A percentile compares a stretch with the other conserved stretches of the same genome.
Conservation (phyloP, 2,113 vertebrate species). For the Columbina picui region DNA sequence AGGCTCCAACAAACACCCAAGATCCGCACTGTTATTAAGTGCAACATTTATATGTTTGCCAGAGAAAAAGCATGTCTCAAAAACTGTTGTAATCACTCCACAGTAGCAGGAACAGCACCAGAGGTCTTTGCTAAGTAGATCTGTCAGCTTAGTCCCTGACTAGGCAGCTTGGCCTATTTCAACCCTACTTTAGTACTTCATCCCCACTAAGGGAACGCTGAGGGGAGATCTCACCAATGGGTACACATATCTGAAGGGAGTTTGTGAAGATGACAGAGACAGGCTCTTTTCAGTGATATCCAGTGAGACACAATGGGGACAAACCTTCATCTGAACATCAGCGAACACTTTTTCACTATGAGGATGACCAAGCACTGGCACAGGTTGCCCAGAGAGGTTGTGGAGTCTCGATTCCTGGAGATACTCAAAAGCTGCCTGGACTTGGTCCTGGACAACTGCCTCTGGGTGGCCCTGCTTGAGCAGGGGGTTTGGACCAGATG, state of each 20-base stretch:
- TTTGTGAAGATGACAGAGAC: neutral
- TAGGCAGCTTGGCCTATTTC: neutral
- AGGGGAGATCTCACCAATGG: neutral
- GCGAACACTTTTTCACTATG: neutral
- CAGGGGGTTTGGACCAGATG: neutral
- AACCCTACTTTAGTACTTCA: neutral
- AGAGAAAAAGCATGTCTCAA: neutral
- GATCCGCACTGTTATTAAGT: neutral
- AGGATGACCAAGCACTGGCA: neutral
- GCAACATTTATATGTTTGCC: neutral
- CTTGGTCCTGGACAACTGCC: neutral
- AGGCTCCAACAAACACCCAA: neutral
- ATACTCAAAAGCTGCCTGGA: neutral
- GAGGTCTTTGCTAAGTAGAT: neutral
- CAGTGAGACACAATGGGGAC: neutral
- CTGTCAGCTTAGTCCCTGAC: neutral
- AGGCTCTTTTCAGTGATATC: neutral
- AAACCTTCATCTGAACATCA: neutral
- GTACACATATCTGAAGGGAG: neutral
- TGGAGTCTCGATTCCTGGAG: neutral
- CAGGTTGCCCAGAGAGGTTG: neutral
- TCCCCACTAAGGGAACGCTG: rapidly evolving
- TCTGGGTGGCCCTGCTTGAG: neutral
- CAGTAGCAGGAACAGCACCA: neutral
- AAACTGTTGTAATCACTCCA: neutral